Evolutionary conservation across 2,888 invertebrate genomes (phyloP).

Genomic region (Synergus japonicus): DNA sequence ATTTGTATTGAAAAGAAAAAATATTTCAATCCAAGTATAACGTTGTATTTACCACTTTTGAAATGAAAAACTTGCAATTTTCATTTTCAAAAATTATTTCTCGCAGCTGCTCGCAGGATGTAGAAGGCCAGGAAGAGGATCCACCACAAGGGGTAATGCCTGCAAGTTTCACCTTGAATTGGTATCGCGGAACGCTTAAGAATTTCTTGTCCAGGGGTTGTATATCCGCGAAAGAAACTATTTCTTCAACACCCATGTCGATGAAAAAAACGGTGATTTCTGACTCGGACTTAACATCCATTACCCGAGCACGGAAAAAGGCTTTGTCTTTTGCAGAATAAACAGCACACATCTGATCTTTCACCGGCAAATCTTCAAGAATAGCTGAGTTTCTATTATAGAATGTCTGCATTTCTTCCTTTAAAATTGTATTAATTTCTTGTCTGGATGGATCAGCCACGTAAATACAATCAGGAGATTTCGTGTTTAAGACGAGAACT

Average conservation of each 20-base stretch:
- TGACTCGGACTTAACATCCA: constrained; percentile 74
- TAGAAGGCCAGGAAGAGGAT: constrained; percentile 80
- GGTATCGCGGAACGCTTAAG: constrained; percentile 79
- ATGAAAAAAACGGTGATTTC: constrained; percentile 81
- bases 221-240: constrained; percentile 77
- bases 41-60: constrained; percentile 77
- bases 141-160: constrained; percentile 85
- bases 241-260: constrained; percentile 82
- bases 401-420: constrained; percentile 79
- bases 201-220: constrained; percentile 80
- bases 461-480: constrained; percentile 82
- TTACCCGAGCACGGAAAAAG: constrained; percentile 83
- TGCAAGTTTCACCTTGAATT: constrained; percentile 84
- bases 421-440: constrained; percentile 78
- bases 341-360: constrained; percentile 79
- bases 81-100: constrained; percentile 79
- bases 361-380: constrained; percentile 75
- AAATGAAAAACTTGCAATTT: constrained; percentile 78
- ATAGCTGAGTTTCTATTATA: constrained; percentile 73
- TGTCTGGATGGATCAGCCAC: constrained; percentile 79
- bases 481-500: constrained; percentile 78
- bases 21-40: neutral
- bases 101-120: constrained; percentile 82
- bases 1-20: neutral
- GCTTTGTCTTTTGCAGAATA: constrained; percentile 77